Conservation (phyloP, 2,797 vertebrate genomes). For the Oreortyx pictus region DNA sequence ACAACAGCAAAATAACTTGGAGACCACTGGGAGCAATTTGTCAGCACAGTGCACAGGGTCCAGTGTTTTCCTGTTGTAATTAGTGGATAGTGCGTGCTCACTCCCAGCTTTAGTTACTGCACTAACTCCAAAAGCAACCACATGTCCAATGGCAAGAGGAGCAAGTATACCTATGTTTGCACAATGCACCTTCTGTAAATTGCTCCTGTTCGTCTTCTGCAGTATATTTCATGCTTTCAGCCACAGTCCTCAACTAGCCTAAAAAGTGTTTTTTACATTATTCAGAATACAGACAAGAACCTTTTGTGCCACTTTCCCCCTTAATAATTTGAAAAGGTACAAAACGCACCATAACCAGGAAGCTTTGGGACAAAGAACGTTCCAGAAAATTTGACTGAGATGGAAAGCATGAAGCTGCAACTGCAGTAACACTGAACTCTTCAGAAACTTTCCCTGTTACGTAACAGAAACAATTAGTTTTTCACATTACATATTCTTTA, state of each 20-base stretch:
- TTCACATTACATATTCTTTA: neutral
- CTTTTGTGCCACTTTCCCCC: neutral
- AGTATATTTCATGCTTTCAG: slow-evolving; percentile 70
- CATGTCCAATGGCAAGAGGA: slow-evolving; percentile 60
- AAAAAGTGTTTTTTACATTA: slow-evolving; percentile 52
- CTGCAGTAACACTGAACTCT: neutral
- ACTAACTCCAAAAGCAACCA: slow-evolving; percentile 73
- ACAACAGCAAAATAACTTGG: slow-evolving; percentile 69
- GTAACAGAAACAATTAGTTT: neutral
- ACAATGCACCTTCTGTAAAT: slow-evolving; percentile 64
- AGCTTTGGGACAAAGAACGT: neutral
- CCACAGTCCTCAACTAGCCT: slow-evolving; percentile 24
- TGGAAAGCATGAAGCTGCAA: neutral
- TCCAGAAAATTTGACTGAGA: neutral
- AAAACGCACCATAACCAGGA: neutral
- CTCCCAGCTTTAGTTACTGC: slow-evolving; percentile 71
- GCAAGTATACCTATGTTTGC: neutral
- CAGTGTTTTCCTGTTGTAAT: slow-evolving; percentile 74
- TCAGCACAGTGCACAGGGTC: slow-evolving; percentile 57
- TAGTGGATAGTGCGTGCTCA: slow-evolving; percentile 68
- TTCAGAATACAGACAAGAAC: slow-evolving; percentile 4
- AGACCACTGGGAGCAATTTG: slow-evolving; percentile 82
- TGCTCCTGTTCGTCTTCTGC: slow-evolving; percentile 61
- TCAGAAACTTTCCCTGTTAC: neutral
- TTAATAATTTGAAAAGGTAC: neutral